These are phyloP conservation scores for Teinopalpus imperialis DNA, from an alignment of 2,888 invertebrate species.

Conservation along the genomic window DNA sequence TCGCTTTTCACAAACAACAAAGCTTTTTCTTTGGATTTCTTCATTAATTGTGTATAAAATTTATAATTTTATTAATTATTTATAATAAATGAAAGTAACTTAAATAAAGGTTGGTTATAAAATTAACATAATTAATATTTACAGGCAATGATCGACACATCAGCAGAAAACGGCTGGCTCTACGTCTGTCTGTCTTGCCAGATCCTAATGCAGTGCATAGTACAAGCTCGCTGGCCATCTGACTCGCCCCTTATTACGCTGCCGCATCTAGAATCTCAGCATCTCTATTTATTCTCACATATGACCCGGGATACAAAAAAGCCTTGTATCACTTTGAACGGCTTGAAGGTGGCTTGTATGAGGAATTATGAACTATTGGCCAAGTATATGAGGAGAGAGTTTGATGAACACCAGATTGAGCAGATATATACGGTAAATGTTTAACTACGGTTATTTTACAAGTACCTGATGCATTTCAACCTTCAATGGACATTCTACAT, in stretches of 20 bases:
- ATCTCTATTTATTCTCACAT: slow-evolving; percentile 81
- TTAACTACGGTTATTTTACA: no score
- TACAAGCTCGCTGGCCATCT: slow-evolving; percentile 94
- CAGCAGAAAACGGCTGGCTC: slow-evolving; percentile 95
- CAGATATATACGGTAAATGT: slow-evolving; percentile 54
- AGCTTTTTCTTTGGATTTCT: no score
- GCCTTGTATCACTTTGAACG: slow-evolving; percentile 77
- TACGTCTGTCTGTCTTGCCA: slow-evolving; percentile 89
- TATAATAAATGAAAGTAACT: no score
- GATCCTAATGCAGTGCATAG: slow-evolving; percentile 92
- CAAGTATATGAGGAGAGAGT: slow-evolving; percentile 82
- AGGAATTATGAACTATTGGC: slow-evolving; percentile 84
- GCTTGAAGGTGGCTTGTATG: slow-evolving; percentile 76
- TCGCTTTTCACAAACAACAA: no score
- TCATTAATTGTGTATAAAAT: no score
- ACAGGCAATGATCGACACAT: slow-evolving; percentile 97
- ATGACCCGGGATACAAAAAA: slow-evolving; percentile 63
- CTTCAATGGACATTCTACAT: background rate
- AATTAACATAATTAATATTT: no score
- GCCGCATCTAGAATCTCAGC: slow-evolving; percentile 87
- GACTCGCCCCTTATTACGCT: slow-evolving; percentile 88
- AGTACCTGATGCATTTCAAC: no score
- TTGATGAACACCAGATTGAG: slow-evolving; percentile 86
- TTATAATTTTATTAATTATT: no score
- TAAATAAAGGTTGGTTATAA: no score